These are phyloP conservation scores for Chionodraco myersi DNA, from an alignment of 2,113 vertebrate genomes.

Conservation along the genomic window DNA sequence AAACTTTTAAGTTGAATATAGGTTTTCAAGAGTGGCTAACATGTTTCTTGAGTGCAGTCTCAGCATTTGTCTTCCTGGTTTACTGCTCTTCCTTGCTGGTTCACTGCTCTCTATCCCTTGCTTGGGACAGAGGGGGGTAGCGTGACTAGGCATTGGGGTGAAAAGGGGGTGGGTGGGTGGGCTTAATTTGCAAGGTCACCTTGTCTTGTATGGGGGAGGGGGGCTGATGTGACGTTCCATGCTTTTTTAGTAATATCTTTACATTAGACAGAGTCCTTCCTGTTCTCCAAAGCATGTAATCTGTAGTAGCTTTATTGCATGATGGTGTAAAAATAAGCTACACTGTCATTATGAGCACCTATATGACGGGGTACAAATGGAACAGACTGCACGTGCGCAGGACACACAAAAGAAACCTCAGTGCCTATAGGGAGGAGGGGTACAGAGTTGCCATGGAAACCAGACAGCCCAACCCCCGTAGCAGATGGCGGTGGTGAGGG, in stretches of 20 bases:
- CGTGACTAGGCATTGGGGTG: conserved; percentile 48
- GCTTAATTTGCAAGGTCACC: conserved; percentile 71
- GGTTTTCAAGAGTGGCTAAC: neutral
- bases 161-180: conserved; percentile 7
- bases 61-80: neutral
- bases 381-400: conserved; percentile 61
- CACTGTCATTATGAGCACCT: conserved; percentile 16
- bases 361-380: conserved; percentile 44
- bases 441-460: conserved; percentile 73
- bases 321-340: neutral
- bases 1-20: neutral
- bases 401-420: conserved; percentile 69
- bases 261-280: too few species aligned
- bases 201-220: conserved; percentile 60
- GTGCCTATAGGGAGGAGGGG: conserved; percentile 68
- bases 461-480: conserved; percentile 73
- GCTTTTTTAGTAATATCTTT: neutral
- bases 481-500: conserved; percentile 75
- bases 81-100: conserved; percentile 6
- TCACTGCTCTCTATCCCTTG: conserved; percentile 28
- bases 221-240: conserved; percentile 17
- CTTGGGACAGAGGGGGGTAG: neutral
- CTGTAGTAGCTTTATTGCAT: neutral
- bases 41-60: neutral
- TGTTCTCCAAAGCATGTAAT: neutral